Evolutionary conservation across 2,888 invertebrate species (phyloP).

Genomic region (Cheilosia scutellata): DNA sequence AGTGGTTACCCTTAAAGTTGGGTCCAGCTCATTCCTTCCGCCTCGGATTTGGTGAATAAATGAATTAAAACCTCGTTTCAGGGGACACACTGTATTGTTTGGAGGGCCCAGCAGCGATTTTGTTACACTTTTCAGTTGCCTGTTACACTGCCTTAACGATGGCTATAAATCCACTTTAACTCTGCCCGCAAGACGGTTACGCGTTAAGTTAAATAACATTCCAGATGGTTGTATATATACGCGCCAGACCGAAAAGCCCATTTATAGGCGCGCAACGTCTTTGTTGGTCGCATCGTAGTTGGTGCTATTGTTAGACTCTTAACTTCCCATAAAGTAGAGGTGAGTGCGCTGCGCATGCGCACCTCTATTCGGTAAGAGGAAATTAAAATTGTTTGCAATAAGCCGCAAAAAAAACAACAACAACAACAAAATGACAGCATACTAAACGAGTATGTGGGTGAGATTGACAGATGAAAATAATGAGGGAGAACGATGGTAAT

Average conservation of each 20-base stretch:
- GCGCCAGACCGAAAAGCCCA: constrained; percentile 49
- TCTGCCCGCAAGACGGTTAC: constrained; percentile 36
- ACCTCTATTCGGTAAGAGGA: constrained; percentile 25
- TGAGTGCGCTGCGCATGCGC: constrained; percentile 37
- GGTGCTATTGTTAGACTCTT: background rate
- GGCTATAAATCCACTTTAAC: constrained; percentile 72
- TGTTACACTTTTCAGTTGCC: constrained; percentile 68
- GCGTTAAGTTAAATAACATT: constrained; percentile 66
- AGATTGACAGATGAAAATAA: constrained; percentile 58
- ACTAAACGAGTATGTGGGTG: constrained; percentile 48
- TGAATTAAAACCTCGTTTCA: constrained; percentile 67
- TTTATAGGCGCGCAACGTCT: constrained; percentile 49
- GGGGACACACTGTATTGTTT: constrained; percentile 55
- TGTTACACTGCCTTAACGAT: constrained; percentile 60
- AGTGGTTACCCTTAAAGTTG: constrained; percentile 38
- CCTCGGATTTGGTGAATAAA: constrained; percentile 63
- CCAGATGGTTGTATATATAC: constrained; percentile 46
- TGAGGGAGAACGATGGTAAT: constrained; percentile 26
- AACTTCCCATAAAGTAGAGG: constrained; percentile 54
- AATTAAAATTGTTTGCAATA: constrained; percentile 56
- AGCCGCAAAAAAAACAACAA: background rate
- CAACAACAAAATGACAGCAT: background rate
- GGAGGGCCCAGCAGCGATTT: constrained; percentile 55
- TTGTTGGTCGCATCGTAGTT: no score
- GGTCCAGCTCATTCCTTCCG: constrained; percentile 57